phyloP scores from a whole-genome alignment of 2,888 invertebrate genomes.

The Augiades crinisus region DNA sequence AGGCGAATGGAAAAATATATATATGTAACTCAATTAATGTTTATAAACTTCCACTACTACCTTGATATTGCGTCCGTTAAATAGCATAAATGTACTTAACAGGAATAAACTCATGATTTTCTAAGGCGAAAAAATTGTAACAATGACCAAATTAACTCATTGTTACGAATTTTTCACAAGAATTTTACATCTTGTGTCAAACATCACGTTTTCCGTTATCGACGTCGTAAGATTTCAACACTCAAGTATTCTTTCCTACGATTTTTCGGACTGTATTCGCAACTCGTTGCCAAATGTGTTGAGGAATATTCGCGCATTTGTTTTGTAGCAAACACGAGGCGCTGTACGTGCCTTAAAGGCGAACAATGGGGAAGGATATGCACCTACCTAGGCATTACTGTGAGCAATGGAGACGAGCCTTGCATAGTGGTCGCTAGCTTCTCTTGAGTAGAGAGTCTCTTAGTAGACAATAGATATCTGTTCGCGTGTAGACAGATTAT shows the following conservation, averaged over 20 bases:
- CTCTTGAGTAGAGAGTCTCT: slow-evolving; percentile 11
- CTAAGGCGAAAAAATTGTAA: no score
- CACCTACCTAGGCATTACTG: slow-evolving; percentile 17
- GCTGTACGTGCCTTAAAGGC: slow-evolving; percentile 11
- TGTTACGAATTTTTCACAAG: not conserved
- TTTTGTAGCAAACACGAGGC: slow-evolving; percentile 13
- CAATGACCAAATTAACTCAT: no score
- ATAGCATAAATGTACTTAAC: no score
- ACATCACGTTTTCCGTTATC: not conserved
- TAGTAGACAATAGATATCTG: slow-evolving; percentile 12
- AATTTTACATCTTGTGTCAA: not conserved
- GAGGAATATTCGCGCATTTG: slow-evolving; percentile 4
- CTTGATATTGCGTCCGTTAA: no score
- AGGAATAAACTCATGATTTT: no score
- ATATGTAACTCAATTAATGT: no score
- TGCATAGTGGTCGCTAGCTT: slow-evolving; percentile 19
- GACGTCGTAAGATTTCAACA: not conserved
- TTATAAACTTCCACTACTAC: no score
- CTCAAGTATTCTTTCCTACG: not conserved
- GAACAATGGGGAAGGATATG: slow-evolving; percentile 21
- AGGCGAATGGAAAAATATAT: no score
- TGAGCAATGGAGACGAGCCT: slow-evolving; percentile 17
- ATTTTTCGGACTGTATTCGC: not conserved
- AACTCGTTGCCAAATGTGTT: slow-evolving; percentile 12
- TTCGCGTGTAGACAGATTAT: slow-evolving; percentile 5